Percentiles rank a stretch among this genome's conserved stretches.
Evolutionary conservation across 2,888 invertebrate species (phyloP).

Genomic region (Lysandra bellargus): DNA sequence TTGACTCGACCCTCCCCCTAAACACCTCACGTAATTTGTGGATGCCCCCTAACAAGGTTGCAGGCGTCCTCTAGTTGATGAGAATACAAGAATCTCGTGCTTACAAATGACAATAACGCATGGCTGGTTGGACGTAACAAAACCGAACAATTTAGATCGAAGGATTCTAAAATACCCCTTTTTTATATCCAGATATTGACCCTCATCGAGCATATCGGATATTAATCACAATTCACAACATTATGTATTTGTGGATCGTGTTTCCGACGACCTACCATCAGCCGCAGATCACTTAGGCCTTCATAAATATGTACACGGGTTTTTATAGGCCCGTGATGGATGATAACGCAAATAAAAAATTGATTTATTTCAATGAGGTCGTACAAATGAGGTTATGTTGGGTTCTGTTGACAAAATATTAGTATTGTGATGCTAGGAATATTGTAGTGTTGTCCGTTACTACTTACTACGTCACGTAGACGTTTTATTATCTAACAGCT

Average conservation of each 20-base stretch:
- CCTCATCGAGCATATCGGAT: not conserved
- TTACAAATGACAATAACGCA: too few relatives aligned
- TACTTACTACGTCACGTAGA: too few relatives aligned
- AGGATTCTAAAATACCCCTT: not conserved
- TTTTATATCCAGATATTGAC: not conserved
- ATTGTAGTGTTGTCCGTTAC: too few relatives aligned
- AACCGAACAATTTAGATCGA: not conserved
- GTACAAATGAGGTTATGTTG: not conserved
- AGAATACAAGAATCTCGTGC: too few relatives aligned
- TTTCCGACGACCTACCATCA: slow-evolving; percentile 56
- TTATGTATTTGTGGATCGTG: slow-evolving; percentile 17
- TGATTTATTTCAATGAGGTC: slow-evolving; percentile 11
- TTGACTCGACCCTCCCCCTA: too few relatives aligned
- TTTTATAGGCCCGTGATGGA: slow-evolving; percentile 37
- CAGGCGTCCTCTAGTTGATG: too few relatives aligned
- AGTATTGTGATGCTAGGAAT: too few relatives aligned
- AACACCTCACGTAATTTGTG: too few relatives aligned
- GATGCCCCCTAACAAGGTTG: too few relatives aligned
- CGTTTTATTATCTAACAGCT: too few relatives aligned
- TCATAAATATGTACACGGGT: slow-evolving; percentile 73
- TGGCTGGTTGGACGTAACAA: not conserved
- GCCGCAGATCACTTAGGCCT: slow-evolving; percentile 69
- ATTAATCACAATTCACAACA: not conserved
- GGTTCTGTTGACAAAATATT: not conserved
- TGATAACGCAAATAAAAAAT: slow-evolving; percentile 19